Evolutionary conservation across 2,113 vertebrate species (phyloP).

Genomic region (Phyllostomus discolor): DNA sequence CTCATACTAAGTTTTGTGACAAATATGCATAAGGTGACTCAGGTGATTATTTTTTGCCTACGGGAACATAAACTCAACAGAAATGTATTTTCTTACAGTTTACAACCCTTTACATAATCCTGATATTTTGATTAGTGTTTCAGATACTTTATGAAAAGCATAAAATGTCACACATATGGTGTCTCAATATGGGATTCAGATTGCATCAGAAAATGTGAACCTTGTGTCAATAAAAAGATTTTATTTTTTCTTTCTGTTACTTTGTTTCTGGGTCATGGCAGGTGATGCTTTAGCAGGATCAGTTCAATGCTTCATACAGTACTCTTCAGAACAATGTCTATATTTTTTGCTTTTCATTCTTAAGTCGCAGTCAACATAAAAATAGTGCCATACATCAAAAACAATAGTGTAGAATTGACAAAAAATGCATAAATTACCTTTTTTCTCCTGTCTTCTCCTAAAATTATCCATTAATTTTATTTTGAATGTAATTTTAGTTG

Average conservation of each 20-base stretch:
- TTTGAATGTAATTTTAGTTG: background rate
- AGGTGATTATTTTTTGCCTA: background rate
- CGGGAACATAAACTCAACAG: background rate
- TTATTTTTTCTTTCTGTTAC: background rate
- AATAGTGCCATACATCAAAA: background rate
- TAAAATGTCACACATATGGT: conserved; percentile 51
- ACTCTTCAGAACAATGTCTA: background rate
- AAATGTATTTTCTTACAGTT: conserved; percentile 29
- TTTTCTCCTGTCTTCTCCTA: background rate
- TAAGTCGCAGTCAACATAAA: background rate
- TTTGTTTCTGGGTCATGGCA: background rate
- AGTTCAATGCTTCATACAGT: background rate
- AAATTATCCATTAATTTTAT: background rate
- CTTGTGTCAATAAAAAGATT: conserved; percentile 13
- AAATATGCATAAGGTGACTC: background rate
- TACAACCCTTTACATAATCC: conserved; percentile 16
- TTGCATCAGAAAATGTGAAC: conserved; percentile 19
- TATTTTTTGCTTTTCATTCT: background rate
- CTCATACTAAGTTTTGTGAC: background rate
- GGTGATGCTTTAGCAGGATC: background rate
- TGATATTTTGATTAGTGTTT: conserved; percentile 47
- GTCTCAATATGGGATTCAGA: conserved; percentile 47
- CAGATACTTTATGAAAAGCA: background rate
- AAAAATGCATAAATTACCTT: background rate
- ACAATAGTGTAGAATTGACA: background rate